phyloP scores from a whole-genome alignment of 2,888 invertebrate genomes.

The Amorpha juglandis region DNA sequence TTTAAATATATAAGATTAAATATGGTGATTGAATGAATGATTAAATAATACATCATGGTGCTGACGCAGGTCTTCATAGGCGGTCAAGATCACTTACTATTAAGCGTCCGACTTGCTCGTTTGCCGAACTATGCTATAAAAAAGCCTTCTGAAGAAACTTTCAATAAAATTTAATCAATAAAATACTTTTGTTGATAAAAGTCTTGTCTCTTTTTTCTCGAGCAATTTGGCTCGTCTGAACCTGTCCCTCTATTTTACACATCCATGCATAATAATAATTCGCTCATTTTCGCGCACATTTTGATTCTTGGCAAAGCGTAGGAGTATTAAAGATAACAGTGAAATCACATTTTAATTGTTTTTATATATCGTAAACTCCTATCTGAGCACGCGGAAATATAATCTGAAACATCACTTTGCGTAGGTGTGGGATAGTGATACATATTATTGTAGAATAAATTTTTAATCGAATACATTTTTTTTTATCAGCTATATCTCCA shows the following conservation, averaged over 20 bases:
- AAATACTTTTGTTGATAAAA: no score
- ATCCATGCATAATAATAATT: no score
- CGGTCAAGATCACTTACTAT: no score
- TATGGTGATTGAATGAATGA: no score
- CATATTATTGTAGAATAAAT: conserved; percentile 7
- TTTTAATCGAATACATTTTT: conserved; percentile 1
- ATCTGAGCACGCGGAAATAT: conserved; percentile 3
- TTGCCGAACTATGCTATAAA: no score
- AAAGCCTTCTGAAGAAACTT: no score
- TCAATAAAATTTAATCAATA: no score
- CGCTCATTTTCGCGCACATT: not conserved
- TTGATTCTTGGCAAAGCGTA: conserved; percentile 1
- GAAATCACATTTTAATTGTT: no score
- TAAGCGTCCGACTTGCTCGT: no score
- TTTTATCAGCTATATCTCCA: not conserved
- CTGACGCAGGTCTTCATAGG: not conserved
- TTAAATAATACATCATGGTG: no score
- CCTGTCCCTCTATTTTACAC: not conserved
- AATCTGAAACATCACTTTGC: not conserved
- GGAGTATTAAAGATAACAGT: not conserved
- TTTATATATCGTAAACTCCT: not conserved
- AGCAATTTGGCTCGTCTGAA: not conserved
- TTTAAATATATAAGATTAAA: no score
- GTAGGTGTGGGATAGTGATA: not conserved
- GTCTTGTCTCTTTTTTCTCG: no score